These are phyloP conservation scores for Drosophila baimaii DNA, from an alignment of 1,140 invertebrate species.

Conservation along the genomic window DNA sequence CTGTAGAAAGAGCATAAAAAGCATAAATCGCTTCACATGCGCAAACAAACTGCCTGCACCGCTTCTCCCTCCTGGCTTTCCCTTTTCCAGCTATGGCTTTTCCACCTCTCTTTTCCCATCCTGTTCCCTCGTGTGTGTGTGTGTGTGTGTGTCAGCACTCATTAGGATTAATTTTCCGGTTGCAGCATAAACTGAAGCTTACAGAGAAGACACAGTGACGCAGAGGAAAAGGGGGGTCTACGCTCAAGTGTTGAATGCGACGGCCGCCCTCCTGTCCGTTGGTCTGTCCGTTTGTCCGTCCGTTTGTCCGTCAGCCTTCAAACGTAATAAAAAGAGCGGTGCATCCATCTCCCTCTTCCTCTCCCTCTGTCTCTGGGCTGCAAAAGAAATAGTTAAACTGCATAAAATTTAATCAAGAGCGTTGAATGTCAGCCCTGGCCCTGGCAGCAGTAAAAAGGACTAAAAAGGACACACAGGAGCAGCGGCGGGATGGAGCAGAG, in stretches of 20 bases:
- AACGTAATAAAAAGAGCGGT: slow-evolving; percentile 65
- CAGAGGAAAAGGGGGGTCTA: slow-evolving; percentile 15
- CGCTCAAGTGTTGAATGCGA: slow-evolving; percentile 66
- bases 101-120: slow-evolving; percentile 2
- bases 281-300: slow-evolving; percentile 51
- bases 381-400: slow-evolving; percentile 78
- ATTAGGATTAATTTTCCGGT: slow-evolving; percentile 83
- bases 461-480: slow-evolving; percentile 26
- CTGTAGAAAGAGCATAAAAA: slow-evolving; percentile 48
- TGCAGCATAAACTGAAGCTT: slow-evolving; percentile 80
- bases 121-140: slow-evolving; percentile 16
- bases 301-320: slow-evolving; percentile 62
- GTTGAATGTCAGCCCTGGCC: slow-evolving; percentile 79
- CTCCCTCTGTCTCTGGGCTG: background rate
- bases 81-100: slow-evolving; percentile 18
- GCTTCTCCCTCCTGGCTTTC: slow-evolving; percentile 1
- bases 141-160: slow-evolving; percentile 75
- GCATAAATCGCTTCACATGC: slow-evolving; percentile 77
- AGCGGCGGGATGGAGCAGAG: background rate
- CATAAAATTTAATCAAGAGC: slow-evolving; percentile 83
- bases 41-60: slow-evolving; percentile 57
- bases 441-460: slow-evolving; percentile 44
- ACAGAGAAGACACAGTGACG: slow-evolving; percentile 46
- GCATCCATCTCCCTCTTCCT: slow-evolving; percentile 1
- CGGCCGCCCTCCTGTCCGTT: slow-evolving; percentile 27